These are phyloP conservation scores for Watsonalla binaria DNA, from an alignment of 2,888 invertebrate genomes.

Conservation along the genomic window DNA sequence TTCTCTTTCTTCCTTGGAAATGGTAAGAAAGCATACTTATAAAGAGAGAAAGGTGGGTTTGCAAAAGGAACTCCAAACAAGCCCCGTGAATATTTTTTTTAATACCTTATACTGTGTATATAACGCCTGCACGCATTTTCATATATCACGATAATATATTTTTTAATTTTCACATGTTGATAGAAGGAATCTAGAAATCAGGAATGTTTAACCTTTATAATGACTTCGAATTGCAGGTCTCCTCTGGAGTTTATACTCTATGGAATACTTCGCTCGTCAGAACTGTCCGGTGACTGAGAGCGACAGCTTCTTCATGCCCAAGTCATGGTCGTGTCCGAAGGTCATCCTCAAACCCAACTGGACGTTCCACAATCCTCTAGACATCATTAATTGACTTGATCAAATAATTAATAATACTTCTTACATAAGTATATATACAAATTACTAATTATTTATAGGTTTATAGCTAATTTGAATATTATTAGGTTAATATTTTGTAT, in stretches of 20 bases:
- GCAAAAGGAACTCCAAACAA: not conserved
- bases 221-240: constrained; percentile 53
- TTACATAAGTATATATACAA: not conserved
- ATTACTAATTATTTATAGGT: not conserved
- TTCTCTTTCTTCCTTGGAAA: constrained; percentile 87
- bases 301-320: constrained; percentile 68
- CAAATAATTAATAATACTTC: not conserved
- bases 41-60: not conserved
- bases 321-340: constrained; percentile 70
- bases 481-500: not conserved
- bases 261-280: constrained; percentile 90
- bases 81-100: not conserved
- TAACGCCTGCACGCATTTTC: not conserved
- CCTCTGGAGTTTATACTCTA: constrained; percentile 86
- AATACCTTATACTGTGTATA: not conserved
- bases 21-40: constrained; percentile 54
- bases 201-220: too few species aligned
- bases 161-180: not conserved
- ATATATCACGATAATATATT: not conserved
- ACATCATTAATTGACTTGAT: constrained; percentile 26
- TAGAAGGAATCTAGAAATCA: too few species aligned
- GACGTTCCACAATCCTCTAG: constrained; percentile 65
- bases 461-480: not conserved
- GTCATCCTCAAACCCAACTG: constrained; percentile 64
- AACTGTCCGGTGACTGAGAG: constrained; percentile 81